Percentiles rank a stretch among this genome's conserved stretches.
These are phyloP conservation scores for Cataglyphis rosenhaueri DNA, from an alignment of 2,888 invertebrate genomes.

Conservation along the genomic window DNA sequence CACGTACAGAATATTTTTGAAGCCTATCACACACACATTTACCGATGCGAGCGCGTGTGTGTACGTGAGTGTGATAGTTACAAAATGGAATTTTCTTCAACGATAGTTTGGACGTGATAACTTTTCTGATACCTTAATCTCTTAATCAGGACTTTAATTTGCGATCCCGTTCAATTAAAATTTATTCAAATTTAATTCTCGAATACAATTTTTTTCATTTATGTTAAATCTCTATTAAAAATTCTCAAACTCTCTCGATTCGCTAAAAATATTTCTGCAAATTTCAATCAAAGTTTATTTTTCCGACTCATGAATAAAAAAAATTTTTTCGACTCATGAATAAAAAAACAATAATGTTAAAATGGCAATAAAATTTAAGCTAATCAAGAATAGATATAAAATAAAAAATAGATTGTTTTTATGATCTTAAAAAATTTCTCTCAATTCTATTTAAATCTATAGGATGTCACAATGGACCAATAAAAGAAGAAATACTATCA, in stretches of 20 bases:
- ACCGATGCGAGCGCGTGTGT: not conserved
- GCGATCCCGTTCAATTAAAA: not conserved
- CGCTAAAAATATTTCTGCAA: not conserved
- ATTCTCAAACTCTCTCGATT: not conserved
- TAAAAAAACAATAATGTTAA: not conserved
- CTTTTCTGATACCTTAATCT: not conserved
- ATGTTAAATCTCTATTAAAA: not conserved
- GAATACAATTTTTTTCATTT: conserved; percentile 17
- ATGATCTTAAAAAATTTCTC: not conserved
- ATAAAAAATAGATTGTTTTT: not conserved
- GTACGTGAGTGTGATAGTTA: no score
- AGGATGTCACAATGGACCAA: not conserved
- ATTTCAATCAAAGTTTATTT: not conserved
- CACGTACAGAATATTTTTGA: not conserved
- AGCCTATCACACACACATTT: not conserved
- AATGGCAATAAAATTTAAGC: not conserved
- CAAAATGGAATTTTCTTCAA: not conserved
- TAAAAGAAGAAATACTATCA: conserved; percentile 1
- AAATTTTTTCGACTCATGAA: not conserved
- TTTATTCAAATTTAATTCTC: not conserved
- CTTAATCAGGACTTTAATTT: not conserved
- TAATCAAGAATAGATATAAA: not conserved
- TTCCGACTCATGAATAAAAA: not conserved
- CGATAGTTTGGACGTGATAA: not conserved
- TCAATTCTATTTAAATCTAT: not conserved